Evolutionary conservation across 2,888 invertebrate genomes (phyloP), one percentile per base, ranked within the genome.

Genomic region (Argyra leucocephala): DNA sequence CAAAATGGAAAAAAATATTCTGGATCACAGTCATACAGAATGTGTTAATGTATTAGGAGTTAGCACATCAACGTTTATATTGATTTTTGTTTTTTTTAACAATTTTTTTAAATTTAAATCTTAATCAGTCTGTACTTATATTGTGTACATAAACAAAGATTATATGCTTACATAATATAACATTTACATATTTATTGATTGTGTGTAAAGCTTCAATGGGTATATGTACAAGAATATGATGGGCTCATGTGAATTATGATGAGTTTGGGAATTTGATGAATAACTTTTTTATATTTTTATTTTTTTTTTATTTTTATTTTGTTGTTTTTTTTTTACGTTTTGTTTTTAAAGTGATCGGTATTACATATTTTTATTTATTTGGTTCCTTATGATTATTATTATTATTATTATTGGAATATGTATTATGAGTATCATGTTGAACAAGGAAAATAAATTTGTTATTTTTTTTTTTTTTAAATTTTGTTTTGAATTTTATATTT

Each of bases 101-200:
- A n/a, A n/a, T n/a, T n/a, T n/a, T n/a, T n/a, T n/a, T n/a, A n/a
- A n/a, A n/a, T n/a, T n/a, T n/a, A n/a, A n/a, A n/a, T n/a, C n/a
- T n/a, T n/a, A n/a, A n/a, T n/a, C n/a, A n/a, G n/a, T n/a, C n/a
- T n/a, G n/a, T n/a, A n/a, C n/a, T n/a, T n/a, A n/a, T n/a, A 5
- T 7, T 31, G 18, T 48, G 48, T 18, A 48, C 18, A 48, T 48
- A 48, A 18, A 18, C 2, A 48, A 48, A 48, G 15, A 48, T 18
- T 12, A 48, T 37, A 10, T 48, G 48, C 48, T 48, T 18, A 37
- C 12, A 48, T 12, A 31, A 31, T 31, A 31, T 31, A 6, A 48
- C 15, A 48, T 48, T 48, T 48, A 48, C 48, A 48, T 48, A 48
- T 48, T 48, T 48, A 48, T 48, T 48, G 48, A 48, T 48, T 48